A percentile compares a stretch with the other conserved stretches of the same genome.
phyloP scores from a whole-genome alignment of 2,113 vertebrate genomes.

The Nicator chloris region DNA sequence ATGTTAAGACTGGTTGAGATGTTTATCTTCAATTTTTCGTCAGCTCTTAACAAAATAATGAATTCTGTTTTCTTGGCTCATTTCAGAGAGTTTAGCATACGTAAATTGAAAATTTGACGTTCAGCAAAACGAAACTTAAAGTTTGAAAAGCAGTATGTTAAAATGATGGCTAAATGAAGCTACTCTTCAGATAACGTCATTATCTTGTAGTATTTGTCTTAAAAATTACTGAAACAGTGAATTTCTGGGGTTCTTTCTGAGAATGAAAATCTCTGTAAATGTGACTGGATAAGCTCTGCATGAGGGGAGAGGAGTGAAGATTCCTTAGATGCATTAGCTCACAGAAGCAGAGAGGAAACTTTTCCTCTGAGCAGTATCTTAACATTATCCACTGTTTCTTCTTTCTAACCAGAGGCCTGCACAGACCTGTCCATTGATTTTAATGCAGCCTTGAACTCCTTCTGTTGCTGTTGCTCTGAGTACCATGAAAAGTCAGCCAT shows the following conservation, averaged over 20 bases:
- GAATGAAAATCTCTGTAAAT: neutral
- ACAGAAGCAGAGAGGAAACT: neutral
- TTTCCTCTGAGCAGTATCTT: neutral
- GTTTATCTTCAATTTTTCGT: neutral
- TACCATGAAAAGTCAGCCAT: neutral
- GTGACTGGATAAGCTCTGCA: neutral
- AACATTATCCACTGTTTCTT: neutral
- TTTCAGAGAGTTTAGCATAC: neutral
- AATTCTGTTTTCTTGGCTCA: neutral
- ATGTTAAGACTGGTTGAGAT: neutral
- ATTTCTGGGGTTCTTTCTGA: neutral
- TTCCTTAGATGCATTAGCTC: neutral
- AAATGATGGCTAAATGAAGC: neutral
- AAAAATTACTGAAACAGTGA: neutral
- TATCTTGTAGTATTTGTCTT: neutral
- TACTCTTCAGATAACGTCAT: neutral
- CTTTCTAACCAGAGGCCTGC: neutral
- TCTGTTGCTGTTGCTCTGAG: neutral
- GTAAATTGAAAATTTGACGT: neutral
- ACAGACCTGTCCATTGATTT: neutral
- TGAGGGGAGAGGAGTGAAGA: neutral
- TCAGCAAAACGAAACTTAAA: neutral
- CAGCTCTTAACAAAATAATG: neutral
- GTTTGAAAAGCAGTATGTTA: neutral
- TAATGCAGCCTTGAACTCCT: neutral